Evolutionary conservation across 2,797 vertebrate genomes (phyloP), one percentile per base, ranked within the genome.

Genomic region (Hoplostethus atlanticus): DNA sequence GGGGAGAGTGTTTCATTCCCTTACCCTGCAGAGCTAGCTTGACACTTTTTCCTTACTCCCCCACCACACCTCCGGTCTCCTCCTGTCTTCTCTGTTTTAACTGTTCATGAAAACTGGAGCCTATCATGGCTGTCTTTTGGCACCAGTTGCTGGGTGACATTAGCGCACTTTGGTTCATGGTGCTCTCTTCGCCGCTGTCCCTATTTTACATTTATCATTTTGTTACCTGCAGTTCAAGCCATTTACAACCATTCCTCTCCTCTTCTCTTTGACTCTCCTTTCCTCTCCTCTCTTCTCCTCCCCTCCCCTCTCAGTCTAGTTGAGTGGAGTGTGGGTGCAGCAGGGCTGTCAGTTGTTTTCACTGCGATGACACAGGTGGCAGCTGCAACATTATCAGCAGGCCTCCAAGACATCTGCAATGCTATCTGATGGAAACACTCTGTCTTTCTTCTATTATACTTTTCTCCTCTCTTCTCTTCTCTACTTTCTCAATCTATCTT

Each of bases 371-470:
- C 86, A 87, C 88, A 85, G 81, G 83, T 87, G 84, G 88, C 86
- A 92, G 84, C 83, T 85, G 87, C 83, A 79, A 30, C 81, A 68
- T 89, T 88, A 87, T 87, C 81, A 85, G 80, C 81, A 87, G 77
- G 77, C 80, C 71, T 87, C 52, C 48, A 68, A 85, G 85, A 90
- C 84, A 73, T 76, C 78, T 87, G 57, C 63, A 74, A 77, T 58
- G 44, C 65, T 70, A 89, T 91, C 87, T 83, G 79, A 90, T 88
- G 80, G 82, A 87, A 92, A 81, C 86, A 88, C 82, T 71, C 68
- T 89, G 87, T 81, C 74, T 82, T 72, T 68, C 21, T 65, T 61
- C 62, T 63, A 47, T 65, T 34, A 17, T 38, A 13, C 47, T 21
- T 10, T 34, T 13, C 34, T 42, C 12, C 17, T 30, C 28, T 28